Percentiles rank a stretch among this genome's conserved stretches.
Evolutionary conservation across 2,888 invertebrate genomes (phyloP).

Genomic region (Microplitis manilae): DNA sequence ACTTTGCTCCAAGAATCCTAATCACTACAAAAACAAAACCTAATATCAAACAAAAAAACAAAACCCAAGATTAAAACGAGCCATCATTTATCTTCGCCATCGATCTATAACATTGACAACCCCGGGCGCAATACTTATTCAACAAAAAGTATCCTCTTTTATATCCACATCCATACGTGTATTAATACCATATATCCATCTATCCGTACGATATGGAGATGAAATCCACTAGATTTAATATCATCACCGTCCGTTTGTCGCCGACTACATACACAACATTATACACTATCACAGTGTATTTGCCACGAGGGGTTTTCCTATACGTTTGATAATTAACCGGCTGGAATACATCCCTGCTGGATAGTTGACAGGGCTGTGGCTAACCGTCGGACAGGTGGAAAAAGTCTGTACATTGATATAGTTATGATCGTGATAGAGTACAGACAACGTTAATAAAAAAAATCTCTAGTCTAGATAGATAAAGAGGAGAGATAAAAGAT

Average conservation of each 20-base stretch:
- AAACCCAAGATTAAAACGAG: neutral
- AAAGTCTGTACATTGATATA: neutral
- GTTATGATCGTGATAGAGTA: neutral
- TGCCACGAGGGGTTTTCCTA: conserved; percentile 28
- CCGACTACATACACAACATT: neutral
- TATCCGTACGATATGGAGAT: neutral
- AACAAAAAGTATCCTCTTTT: neutral
- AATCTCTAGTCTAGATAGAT: conserved; percentile 1
- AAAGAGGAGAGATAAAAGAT: conserved; percentile 33
- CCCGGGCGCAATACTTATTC: neutral
- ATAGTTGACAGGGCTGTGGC: conserved; percentile 61
- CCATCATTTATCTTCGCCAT: neutral
- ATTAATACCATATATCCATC: neutral
- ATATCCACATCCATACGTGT: neutral
- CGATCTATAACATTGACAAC: neutral
- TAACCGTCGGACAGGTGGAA: conserved; percentile 36
- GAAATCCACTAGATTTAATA: neutral
- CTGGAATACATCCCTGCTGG: conserved; percentile 58
- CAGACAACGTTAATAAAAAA: too few species aligned
- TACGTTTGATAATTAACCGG: conserved; percentile 64
- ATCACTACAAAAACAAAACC: too few species aligned
- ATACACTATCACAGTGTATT: neutral
- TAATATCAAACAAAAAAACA: neutral
- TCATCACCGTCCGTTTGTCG: neutral
- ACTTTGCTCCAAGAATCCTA: too few species aligned